Evolutionary conservation across 2,797 vertebrate genomes (phyloP).

Genomic region (Remorina albescens): DNA sequence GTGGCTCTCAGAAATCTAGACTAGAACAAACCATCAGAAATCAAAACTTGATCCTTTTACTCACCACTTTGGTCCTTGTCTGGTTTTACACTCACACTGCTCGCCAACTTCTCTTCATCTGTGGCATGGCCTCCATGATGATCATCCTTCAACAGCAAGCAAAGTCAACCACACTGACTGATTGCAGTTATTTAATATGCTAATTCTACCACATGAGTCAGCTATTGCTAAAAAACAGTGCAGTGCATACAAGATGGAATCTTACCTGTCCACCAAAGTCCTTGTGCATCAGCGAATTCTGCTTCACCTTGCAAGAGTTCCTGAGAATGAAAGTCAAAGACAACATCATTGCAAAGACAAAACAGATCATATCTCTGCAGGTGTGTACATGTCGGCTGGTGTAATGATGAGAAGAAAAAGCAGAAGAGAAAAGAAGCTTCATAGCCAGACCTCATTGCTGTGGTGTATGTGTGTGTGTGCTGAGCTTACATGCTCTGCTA

Average conservation of each 20-base stretch:
- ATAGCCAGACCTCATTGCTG: conserved; percentile 48
- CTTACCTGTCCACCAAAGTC: conserved; percentile 84
- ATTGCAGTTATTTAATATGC: background rate
- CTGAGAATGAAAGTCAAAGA: conserved; percentile 70
- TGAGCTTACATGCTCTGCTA: conserved; percentile 48
- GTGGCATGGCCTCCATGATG: conserved; percentile 88
- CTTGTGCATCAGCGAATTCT: conserved; percentile 78
- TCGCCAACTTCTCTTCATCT: conserved; percentile 94
- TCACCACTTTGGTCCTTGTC: conserved; percentile 81
- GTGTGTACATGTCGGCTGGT: conserved; percentile 58
- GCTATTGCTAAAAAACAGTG: background rate
- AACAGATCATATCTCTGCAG: conserved; percentile 9
- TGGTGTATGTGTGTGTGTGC: conserved; percentile 44
- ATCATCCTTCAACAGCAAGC: conserved; percentile 78
- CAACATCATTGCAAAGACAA: conserved; percentile 40
- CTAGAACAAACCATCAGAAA: conserved; percentile 14
- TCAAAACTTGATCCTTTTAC: conserved; percentile 33
- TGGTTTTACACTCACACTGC: conserved; percentile 77
- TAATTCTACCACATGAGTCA: background rate
- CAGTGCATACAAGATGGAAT: background rate
- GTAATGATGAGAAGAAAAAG: conserved; percentile 43
- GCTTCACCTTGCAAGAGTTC: conserved; percentile 92
- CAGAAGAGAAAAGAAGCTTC: conserved; percentile 41
- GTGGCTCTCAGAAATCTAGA: background rate
- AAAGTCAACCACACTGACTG: conserved; percentile 6